These are phyloP conservation scores for Ochotona curzoniae DNA, from an alignment of 2,113 vertebrate species.

Conservation along the genomic window DNA sequence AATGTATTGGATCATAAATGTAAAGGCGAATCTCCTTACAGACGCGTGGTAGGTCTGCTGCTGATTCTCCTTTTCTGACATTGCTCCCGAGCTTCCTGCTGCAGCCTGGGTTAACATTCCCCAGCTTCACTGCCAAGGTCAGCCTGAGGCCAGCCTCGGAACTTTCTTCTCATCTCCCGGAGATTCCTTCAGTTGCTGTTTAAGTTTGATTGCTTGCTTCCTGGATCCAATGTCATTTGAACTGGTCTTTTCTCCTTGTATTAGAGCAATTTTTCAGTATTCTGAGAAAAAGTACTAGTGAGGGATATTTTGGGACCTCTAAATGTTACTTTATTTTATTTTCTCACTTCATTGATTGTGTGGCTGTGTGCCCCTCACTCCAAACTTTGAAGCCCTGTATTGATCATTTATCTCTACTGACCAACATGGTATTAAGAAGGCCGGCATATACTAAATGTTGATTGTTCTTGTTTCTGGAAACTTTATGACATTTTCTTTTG, in stretches of 20 bases:
- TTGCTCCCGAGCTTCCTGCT: neutral
- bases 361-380: neutral
- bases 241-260: neutral
- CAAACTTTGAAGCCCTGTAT: neutral
- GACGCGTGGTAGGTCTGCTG: neutral
- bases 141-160: neutral
- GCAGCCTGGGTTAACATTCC: neutral
- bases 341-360: neutral
- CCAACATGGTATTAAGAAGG: neutral
- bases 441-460: neutral
- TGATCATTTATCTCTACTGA: neutral
- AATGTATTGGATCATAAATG: neutral
- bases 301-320: neutral
- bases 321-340: neutral
- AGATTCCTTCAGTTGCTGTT: neutral
- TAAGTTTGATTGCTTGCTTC: neutral
- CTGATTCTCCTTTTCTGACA: neutral
- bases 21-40: neutral
- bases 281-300: neutral
- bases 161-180: neutral
- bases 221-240: neutral
- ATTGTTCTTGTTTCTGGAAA: conserved; percentile 30
- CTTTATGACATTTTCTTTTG: neutral
- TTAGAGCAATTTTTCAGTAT: neutral
- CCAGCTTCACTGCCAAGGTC: neutral